phyloP scores from a whole-genome alignment of 2,888 invertebrate species.

The Thecocarcelia acutangulata region DNA sequence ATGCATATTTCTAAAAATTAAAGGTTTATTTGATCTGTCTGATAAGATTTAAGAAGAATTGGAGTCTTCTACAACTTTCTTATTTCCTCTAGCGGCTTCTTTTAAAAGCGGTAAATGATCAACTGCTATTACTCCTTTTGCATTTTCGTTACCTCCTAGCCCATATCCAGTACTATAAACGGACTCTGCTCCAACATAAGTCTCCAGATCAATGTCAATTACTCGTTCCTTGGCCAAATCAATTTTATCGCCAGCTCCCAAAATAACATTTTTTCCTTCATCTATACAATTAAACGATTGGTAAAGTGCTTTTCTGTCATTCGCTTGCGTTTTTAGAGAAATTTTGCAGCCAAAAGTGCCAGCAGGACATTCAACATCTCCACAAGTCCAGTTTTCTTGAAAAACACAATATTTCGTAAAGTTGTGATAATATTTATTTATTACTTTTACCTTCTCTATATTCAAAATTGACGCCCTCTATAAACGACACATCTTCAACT shows the following conservation, averaged over 20 bases:
- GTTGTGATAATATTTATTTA: neutral
- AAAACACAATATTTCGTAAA: neutral
- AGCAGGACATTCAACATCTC: constrained; percentile 36
- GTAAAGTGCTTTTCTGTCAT: neutral
- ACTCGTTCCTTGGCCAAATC: constrained; percentile 1
- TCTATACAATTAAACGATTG: constrained; percentile 38
- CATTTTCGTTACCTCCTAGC: constrained; percentile 35
- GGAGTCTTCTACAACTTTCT: neutral
- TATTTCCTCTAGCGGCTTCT: constrained; percentile 11
- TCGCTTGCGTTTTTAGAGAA: neutral
- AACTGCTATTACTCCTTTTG: constrained; percentile 36
- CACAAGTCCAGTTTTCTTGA: constrained; percentile 52
- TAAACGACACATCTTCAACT: neutral
- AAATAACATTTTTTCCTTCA: neutral
- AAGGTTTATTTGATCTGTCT: no score
- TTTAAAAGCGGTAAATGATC: constrained; percentile 3
- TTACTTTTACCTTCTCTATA: constrained; percentile 41
- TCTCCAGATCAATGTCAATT: constrained; percentile 46
- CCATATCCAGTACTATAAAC: constrained; percentile 38
- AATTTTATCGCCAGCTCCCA: constrained; percentile 3
- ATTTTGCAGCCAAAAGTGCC: constrained; percentile 55
- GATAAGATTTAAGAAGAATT: no score
- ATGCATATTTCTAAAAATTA: no score
- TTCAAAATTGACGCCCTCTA: constrained; percentile 23
- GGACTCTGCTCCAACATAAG: constrained; percentile 35